Evolutionary conservation across 2,113 vertebrate genomes (phyloP), one percentile per base, ranked within the genome.

Genomic region (Lethenteron camtschaticum): DNA sequence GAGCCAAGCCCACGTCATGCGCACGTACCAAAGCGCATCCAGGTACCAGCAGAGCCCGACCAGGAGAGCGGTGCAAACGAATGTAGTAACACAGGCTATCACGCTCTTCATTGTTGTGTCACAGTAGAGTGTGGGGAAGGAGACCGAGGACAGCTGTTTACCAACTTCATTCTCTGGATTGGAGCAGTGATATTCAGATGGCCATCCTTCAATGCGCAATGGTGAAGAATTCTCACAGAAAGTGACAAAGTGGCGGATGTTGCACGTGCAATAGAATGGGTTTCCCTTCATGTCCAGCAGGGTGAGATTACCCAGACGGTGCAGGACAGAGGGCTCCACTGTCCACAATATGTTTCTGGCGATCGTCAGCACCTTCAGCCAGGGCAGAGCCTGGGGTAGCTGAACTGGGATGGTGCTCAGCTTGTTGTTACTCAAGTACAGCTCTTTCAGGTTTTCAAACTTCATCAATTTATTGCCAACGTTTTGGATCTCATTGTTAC

Each of bases 1-100:
- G 1, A 95, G 79, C 89, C 90, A 95, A 0, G 85, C 85, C 80
- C 84, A 86, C 1, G 71, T 88, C 89, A 95, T 95, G 69, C 78
- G 77, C 20, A 90, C 11, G 73, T 95, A 95, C 90, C 90, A 95
- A 56, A 90, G 16, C 0, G 70, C 74, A 0, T 95, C 86, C 69
- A 84, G 75, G 71, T 74, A 82, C 75, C 83, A 73, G 68, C 81
- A 83, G 1, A 83, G 2, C 1, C 55, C 66, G 1, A 56, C 77
- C 0, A 74, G 3, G 55, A 80, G 2, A 5, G 79, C 55, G 20
- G 79, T 69, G 1, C 75, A 1, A 12, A 84, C 58, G 56, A 85
- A 69, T 2, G 79, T 71, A 68, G 72, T 9, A 1, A 73, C 74
- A 8, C 85, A 91, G 70, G 81, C 69, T 1, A 75, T 5, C 0